Conservation (phyloP, 2,113 vertebrate genomes). For the Nothobranchius furzeri region DNA sequence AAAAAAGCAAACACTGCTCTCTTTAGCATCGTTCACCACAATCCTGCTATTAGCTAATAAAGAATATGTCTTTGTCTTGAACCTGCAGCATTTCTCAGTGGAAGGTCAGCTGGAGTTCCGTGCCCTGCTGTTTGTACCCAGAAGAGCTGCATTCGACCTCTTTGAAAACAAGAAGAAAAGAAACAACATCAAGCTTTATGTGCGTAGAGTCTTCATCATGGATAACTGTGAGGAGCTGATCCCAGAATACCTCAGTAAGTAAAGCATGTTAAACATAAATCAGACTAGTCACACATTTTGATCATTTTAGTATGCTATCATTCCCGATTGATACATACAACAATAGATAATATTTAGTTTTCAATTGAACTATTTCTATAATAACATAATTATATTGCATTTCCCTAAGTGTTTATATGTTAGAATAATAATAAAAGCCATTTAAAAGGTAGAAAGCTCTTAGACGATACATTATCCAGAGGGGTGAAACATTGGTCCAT, state of each 20-base stretch:
- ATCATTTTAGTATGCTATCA: neutral
- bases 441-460: no score
- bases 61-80: neutral
- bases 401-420: no score
- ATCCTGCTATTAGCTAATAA: neutral
- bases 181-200: conserved; percentile 97
- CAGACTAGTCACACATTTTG: no score
- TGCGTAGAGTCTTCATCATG: conserved; percentile 98
- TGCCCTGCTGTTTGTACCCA: conserved; percentile 91
- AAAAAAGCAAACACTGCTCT: neutral
- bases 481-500: no score
- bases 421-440: no score
- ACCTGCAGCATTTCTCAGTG: conserved; percentile 92
- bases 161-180: conserved; percentile 97
- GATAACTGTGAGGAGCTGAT: conserved; percentile 98
- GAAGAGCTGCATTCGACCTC: conserved; percentile 93
- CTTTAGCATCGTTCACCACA: neutral
- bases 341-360: no score
- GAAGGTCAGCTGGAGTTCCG: conserved; percentile 96
- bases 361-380: no score
- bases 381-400: no score
- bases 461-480: no score
- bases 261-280: neutral
- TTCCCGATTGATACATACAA: no score
- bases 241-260: conserved; percentile 96